A percentile compares a stretch with the other conserved stretches of the same genome.
Evolutionary conservation across 2,888 invertebrate species (phyloP).

Genomic region (Odiellus spinosus): DNA sequence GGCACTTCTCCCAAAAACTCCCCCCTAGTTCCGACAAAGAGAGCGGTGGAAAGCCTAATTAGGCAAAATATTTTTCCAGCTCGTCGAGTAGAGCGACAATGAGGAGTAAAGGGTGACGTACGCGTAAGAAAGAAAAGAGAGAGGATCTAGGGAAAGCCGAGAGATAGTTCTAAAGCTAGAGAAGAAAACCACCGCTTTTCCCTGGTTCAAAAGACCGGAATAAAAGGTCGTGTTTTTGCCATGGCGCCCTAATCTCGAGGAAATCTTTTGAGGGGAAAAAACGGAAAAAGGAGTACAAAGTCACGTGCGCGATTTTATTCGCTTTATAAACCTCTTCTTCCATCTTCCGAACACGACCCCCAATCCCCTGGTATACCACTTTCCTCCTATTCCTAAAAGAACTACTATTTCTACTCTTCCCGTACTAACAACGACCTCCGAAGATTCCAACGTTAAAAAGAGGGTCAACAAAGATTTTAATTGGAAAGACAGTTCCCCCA

Average conservation of each 20-base stretch:
- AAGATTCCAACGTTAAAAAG: no score
- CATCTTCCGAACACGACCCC: no score
- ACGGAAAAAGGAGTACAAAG: neutral
- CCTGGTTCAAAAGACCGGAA: neutral
- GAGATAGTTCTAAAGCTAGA: no score
- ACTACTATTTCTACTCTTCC: neutral
- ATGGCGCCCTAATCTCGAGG: neutral
- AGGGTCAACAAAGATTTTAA: no score
- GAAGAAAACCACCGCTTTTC: neutral
- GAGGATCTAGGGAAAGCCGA: neutral
- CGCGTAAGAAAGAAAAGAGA: constrained; percentile 1
- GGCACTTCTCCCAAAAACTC: neutral
- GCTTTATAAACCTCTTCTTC: neutral
- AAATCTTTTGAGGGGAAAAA: neutral
- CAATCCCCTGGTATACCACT: no score
- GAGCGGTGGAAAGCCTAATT: neutral
- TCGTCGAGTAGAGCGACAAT: constrained; percentile 3
- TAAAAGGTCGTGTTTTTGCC: neutral
- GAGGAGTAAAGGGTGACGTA: neutral
- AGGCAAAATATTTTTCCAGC: neutral
- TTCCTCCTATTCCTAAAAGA: neutral
- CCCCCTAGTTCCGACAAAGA: neutral
- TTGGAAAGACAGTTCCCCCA: no score
- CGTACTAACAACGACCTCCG: no score
- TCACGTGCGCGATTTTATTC: neutral